These are phyloP conservation scores for Podilymbus podiceps DNA, from an alignment of 2,113 vertebrate genomes.

Conservation along the genomic window DNA sequence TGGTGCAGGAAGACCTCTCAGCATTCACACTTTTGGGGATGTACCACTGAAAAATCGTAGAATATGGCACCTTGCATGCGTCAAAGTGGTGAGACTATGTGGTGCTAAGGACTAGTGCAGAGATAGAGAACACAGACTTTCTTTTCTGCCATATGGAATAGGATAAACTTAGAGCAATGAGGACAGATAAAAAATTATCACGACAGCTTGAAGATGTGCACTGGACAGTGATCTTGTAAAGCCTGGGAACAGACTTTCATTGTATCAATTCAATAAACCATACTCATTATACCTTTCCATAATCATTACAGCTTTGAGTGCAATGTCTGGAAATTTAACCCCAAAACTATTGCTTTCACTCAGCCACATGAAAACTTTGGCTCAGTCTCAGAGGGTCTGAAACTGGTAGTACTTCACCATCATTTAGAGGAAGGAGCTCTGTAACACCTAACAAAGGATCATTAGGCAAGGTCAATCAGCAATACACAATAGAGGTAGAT, in stretches of 20 bases:
- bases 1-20: not conserved
- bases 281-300: not conserved
- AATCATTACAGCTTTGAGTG: not conserved
- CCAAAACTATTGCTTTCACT: not conserved
- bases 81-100: not conserved
- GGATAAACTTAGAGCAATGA: not conserved
- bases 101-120: not conserved
- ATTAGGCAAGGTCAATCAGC: not conserved
- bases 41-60: not conserved
- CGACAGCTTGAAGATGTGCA: not conserved
- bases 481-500: not conserved
- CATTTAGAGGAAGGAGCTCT: not conserved
- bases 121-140: not conserved
- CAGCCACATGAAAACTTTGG: not conserved
- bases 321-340: not conserved
- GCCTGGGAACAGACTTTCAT: not conserved
- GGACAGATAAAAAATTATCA: not conserved
- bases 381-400: not conserved
- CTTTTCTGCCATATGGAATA: not conserved
- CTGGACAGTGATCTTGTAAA: not conserved
- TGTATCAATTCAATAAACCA: not conserved
- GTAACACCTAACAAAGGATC: not conserved
- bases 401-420: not conserved
- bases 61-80: fast-evolving
- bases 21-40: not conserved